These are phyloP conservation scores for Myiotriccus ornatus DNA, from an alignment of 2,797 vertebrate genomes.

Conservation along the genomic window DNA sequence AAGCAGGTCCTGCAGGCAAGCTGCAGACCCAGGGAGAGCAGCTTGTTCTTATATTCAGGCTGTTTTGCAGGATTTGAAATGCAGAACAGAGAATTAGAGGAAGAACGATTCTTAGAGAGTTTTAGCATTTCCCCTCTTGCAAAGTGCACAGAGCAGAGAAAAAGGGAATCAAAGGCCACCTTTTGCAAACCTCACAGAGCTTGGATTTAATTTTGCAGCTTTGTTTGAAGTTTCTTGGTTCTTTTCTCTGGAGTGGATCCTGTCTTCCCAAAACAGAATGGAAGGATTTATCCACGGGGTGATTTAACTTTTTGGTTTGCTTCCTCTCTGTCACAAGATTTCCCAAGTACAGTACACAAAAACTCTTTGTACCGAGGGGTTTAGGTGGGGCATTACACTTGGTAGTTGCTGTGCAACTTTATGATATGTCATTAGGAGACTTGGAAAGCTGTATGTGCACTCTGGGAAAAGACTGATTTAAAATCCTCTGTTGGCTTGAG, in stretches of 20 bases:
- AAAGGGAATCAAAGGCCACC: neutral
- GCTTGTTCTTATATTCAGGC: neutral
- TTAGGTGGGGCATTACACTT: slow-evolving; percentile 21
- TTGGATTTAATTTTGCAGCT: neutral
- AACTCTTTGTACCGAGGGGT: slow-evolving; percentile 40
- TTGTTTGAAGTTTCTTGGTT: neutral
- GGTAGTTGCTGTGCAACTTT: slow-evolving; percentile 23
- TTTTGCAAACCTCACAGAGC: neutral
- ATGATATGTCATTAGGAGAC: slow-evolving; percentile 6
- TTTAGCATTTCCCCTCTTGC: neutral
- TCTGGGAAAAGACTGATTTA: slow-evolving; percentile 32
- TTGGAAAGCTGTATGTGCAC: neutral
- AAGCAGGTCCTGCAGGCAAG: neutral
- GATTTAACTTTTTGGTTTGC: slow-evolving; percentile 37
- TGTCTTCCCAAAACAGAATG: slow-evolving; percentile 3
- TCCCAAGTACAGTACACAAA: slow-evolving; percentile 50
- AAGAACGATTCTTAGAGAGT: neutral
- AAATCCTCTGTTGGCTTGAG: slow-evolving; percentile 11
- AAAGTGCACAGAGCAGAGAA: neutral
- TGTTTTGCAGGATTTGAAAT: neutral
- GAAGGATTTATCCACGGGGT: slow-evolving; percentile 31
- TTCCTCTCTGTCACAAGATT: slow-evolving; percentile 57
- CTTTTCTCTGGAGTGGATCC: neutral
- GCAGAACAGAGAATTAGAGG: neutral
- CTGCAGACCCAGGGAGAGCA: neutral